phyloP scores from a whole-genome alignment of 1,140 invertebrate genomes.

The Drosophila trapezifrons region DNA sequence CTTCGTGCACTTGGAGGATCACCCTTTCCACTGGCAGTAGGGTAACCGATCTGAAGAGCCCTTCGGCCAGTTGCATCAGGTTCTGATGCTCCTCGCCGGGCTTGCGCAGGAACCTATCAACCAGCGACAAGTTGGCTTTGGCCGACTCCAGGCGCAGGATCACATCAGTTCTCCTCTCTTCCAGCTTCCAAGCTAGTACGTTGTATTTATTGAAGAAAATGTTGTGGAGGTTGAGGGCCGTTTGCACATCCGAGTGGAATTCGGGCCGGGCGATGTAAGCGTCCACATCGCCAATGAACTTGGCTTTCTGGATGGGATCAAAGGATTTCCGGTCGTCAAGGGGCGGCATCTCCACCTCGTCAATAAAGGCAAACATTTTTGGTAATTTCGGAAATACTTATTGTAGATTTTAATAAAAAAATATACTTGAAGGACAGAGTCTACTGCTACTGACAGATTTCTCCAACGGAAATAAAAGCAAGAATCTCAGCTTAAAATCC shows the following conservation, averaged over 20 bases:
- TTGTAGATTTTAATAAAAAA: background rate
- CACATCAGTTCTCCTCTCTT: background rate
- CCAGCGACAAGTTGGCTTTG: conserved; percentile 32
- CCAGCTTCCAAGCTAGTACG: conserved; percentile 5
- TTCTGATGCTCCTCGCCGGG: conserved; percentile 10
- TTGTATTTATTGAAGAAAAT: conserved; percentile 10
- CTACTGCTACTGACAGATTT: background rate
- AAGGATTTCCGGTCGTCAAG: conserved; percentile 21
- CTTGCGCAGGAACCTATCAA: conserved; percentile 14
- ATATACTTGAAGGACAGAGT: too few species aligned
- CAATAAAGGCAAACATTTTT: conserved; percentile 43
- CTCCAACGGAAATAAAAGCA: background rate
- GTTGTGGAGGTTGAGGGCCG: background rate
- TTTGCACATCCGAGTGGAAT: conserved; percentile 5
- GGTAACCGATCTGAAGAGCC: conserved; percentile 10
- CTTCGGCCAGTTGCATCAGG: conserved; percentile 8
- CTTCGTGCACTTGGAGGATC: conserved; percentile 1
- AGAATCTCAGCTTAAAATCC: conserved; percentile 48
- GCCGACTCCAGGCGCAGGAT: conserved; percentile 11
- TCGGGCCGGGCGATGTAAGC: conserved; percentile 8
- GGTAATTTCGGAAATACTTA: background rate
- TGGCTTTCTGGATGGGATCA: conserved; percentile 15
- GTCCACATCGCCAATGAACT: conserved; percentile 9
- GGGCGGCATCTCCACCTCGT: conserved; percentile 15
- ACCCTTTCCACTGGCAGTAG: conserved; percentile 26